phyloP scores from a whole-genome alignment of 2,888 invertebrate genomes.

The Cecidostiba fungosa region DNA sequence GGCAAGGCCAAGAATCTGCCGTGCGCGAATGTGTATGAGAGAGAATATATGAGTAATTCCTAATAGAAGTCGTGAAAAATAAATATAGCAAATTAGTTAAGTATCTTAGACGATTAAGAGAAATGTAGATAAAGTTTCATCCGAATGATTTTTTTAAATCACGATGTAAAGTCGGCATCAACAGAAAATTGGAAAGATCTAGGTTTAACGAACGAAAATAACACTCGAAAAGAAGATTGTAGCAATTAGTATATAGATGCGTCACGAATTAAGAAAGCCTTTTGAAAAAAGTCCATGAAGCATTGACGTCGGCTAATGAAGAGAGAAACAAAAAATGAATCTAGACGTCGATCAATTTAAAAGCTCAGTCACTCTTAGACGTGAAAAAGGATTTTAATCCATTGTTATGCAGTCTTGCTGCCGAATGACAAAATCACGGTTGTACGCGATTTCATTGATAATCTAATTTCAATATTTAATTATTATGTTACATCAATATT shows the following conservation, averaged over 20 bases:
- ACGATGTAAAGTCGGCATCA: neutral
- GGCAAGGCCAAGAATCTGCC: conserved; percentile 14
- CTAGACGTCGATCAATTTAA: conserved; percentile 18
- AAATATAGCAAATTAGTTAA: conserved; percentile 40
- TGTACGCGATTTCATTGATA: conserved; percentile 64
- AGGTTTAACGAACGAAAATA: neutral
- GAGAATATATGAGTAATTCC: conserved; percentile 34
- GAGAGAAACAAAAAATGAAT: conserved; percentile 11
- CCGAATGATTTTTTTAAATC: conserved; percentile 8
- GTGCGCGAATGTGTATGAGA: neutral
- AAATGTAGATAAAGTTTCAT: conserved; percentile 55
- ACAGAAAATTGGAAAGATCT: conserved; percentile 6
- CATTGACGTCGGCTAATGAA: neutral
- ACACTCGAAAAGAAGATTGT: neutral
- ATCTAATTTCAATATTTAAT: conserved; percentile 73
- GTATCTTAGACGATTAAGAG: conserved; percentile 44
- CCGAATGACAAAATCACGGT: conserved; percentile 52
- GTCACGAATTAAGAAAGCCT: neutral
- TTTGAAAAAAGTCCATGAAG: conserved; percentile 22
- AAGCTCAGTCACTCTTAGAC: conserved; percentile 35
- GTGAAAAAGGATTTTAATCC: conserved; percentile 54
- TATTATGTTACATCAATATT: conserved; percentile 76
- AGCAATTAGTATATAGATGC: conserved; percentile 25
- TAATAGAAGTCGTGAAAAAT: conserved; percentile 38
- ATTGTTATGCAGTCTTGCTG: conserved; percentile 60